These are phyloP conservation scores for Corydoras sp. DNA, from an alignment of 2,113 vertebrate genomes.

Conservation along the genomic window DNA sequence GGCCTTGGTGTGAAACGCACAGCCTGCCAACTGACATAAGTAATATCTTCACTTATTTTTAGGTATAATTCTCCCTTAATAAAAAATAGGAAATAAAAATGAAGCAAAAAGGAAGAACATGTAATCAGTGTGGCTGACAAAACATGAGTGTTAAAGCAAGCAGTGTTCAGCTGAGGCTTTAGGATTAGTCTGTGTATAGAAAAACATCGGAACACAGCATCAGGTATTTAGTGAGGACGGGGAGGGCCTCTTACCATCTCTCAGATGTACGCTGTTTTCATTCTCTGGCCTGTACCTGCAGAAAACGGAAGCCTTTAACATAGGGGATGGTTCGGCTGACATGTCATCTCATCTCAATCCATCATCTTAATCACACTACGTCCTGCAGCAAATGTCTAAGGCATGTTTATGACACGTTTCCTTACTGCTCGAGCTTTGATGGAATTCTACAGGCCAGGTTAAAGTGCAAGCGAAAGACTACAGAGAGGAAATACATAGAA, in stretches of 20 bases:
- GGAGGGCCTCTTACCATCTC: slow-evolving; percentile 88
- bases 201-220: not conserved
- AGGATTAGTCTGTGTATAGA: slow-evolving; percentile 69
- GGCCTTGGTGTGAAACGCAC: too few species aligned
- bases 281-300: slow-evolving; percentile 99
- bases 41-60: not conserved
- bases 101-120: too few species aligned
- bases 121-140: not conserved
- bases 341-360: not conserved
- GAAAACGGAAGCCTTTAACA: slow-evolving; percentile 87
- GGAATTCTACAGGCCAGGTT: too few species aligned
- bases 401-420: too few species aligned
- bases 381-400: too few species aligned
- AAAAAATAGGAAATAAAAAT: too few species aligned
- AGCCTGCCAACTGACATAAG: too few species aligned
- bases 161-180: slow-evolving; percentile 53
- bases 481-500: slow-evolving; percentile 43
- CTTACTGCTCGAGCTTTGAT: too few species aligned
- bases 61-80: not conserved
- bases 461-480: not conserved
- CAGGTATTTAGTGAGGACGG: slow-evolving; percentile 21
- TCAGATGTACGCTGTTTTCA: slow-evolving; percentile 99
- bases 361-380: too few species aligned
- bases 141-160: slow-evolving; percentile 14
- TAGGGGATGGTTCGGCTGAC: slow-evolving; percentile 21